Evolutionary conservation across 2,888 invertebrate genomes (phyloP).

Genomic region (Cosmia pyralina): DNA sequence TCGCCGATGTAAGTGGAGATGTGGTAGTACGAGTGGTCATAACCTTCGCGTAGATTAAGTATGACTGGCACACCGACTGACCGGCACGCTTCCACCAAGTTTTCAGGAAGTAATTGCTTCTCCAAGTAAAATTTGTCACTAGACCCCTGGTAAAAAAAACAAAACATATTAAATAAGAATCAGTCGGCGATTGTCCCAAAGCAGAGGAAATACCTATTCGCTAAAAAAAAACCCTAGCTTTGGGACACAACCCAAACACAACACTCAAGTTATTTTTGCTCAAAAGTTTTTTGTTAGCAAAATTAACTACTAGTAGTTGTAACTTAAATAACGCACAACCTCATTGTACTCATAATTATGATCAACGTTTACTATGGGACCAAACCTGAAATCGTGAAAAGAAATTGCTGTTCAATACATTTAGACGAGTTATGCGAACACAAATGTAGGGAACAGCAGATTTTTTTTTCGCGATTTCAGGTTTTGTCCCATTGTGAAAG

Average conservation of each 20-base stretch:
- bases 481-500: too few relatives aligned
- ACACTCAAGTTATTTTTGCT: neutral
- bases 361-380: too few relatives aligned
- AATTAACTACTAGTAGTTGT: neutral
- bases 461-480: too few relatives aligned
- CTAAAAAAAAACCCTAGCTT: too few relatives aligned
- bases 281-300: neutral
- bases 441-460: too few relatives aligned
- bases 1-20: slow-evolving; percentile 97
- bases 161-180: neutral
- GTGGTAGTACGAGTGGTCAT: slow-evolving; percentile 98
- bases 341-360: too few relatives aligned
- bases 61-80: slow-evolving; percentile 92
- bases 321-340: too few relatives aligned
- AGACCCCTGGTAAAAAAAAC: slow-evolving; percentile 91
- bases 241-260: too few relatives aligned
- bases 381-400: too few relatives aligned
- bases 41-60: slow-evolving; percentile 94
- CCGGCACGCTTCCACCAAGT: slow-evolving; percentile 93
- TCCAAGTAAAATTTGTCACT: slow-evolving; percentile 94
- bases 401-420: too few relatives aligned
- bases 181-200: neutral
- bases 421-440: too few relatives aligned
- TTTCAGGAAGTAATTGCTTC: slow-evolving; percentile 95
- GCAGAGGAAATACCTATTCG: too few relatives aligned